Percentiles rank a stretch among this genome's conserved stretches.
These are phyloP conservation scores for Corvus moneduloides DNA, from an alignment of 2,113 vertebrate genomes.

Conservation along the genomic window DNA sequence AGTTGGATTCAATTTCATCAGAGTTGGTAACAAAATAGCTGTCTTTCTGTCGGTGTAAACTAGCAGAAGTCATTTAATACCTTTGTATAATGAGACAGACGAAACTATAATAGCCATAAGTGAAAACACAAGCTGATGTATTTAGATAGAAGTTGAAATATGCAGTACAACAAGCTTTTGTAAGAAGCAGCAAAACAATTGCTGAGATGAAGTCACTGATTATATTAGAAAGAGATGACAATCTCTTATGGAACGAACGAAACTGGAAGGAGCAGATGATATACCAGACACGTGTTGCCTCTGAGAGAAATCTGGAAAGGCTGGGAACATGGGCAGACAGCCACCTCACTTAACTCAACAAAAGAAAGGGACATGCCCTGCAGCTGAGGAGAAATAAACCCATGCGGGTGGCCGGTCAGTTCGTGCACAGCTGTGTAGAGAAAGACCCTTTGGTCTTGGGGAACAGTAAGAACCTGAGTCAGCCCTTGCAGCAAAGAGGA, in stretches of 20 bases:
- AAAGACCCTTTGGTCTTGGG: background rate
- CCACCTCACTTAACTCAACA: background rate
- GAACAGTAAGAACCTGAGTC: background rate
- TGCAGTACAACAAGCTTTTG: background rate
- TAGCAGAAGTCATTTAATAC: background rate
- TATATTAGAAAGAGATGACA: background rate
- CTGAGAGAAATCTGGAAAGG: background rate
- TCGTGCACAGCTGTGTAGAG: background rate
- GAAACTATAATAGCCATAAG: background rate
- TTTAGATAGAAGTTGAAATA: background rate
- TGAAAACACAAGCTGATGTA: background rate
- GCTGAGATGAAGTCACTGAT: background rate
- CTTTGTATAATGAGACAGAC: background rate
- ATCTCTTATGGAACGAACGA: accelerated
- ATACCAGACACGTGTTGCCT: accelerated
- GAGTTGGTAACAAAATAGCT: background rate
- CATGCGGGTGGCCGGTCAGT: accelerated
- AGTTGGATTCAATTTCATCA: background rate
- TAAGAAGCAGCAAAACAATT: background rate
- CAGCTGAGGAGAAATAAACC: background rate
- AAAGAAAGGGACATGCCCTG: accelerated
- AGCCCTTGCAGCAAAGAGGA: background rate
- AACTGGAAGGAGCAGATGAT: background rate
- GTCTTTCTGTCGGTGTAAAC: background rate
- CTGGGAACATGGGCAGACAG: background rate